phyloP scores from a whole-genome alignment of 2,797 vertebrate species.

The Pterois miles region DNA sequence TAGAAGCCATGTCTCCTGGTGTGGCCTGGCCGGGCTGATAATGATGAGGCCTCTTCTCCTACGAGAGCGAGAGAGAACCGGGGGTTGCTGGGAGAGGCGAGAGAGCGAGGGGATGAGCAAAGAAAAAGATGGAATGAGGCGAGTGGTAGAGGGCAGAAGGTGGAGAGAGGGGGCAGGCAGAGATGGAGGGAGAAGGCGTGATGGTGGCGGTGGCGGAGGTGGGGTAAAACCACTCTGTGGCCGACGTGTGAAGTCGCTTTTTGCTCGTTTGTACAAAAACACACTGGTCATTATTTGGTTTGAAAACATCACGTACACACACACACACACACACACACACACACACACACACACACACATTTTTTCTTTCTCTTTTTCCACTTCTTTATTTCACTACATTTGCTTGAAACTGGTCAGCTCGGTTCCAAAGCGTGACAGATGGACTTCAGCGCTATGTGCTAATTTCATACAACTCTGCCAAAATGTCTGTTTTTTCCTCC shows the following conservation, averaged over 20 bases:
- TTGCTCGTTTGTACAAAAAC: slow-evolving; percentile 18
- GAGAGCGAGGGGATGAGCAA: slow-evolving; percentile 14
- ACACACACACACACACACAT: not conserved
- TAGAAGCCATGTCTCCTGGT: slow-evolving; percentile 86
- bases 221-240: slow-evolving; percentile 18
- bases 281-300: slow-evolving; percentile 1
- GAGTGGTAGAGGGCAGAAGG: slow-evolving; percentile 55
- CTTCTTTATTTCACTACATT: slow-evolving; percentile 7
- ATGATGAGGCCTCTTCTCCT: slow-evolving; percentile 81
- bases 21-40: slow-evolving; percentile 84
- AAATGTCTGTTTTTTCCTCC: slow-evolving; percentile 16
- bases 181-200: slow-evolving; percentile 33
- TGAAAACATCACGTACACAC: slow-evolving; percentile 1
- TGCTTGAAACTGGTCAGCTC: slow-evolving; percentile 8
- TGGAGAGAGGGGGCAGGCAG: slow-evolving; percentile 42
- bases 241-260: slow-evolving; percentile 15
- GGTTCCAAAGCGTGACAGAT: slow-evolving; percentile 4
- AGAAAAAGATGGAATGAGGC: slow-evolving; percentile 58
- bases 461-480: slow-evolving; percentile 14
- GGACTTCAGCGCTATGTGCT: slow-evolving; percentile 21
- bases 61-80: slow-evolving; percentile 49
- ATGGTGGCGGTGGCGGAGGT: slow-evolving; percentile 2
- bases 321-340: too few relatives aligned
- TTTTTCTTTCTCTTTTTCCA: slow-evolving; percentile 8
- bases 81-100: slow-evolving; percentile 15